Base-by-base conservation (phyloP, 2,113 vertebrate species). In the Campylomormyrus numenius region DNA sequence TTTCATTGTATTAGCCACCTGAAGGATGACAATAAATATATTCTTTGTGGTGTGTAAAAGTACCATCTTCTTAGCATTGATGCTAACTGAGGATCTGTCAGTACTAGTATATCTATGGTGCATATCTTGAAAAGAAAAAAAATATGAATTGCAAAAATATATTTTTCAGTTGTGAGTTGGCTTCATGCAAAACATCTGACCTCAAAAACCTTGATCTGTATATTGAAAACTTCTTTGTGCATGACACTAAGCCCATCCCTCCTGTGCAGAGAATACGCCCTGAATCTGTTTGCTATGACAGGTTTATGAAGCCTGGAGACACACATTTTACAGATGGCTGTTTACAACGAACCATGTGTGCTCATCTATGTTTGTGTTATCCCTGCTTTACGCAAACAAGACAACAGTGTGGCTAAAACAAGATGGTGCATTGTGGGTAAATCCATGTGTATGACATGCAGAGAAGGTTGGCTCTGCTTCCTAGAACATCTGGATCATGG, bases 401-500 rank as follows among this genome's bases (percentile, higher is more conserved):
- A 56, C 31, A 56, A 56, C 19, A 49, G 53, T 39, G 87, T 58
- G 56, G 35, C 42, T 62, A 45, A 50, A 19, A 66, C 31, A 88
- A 52, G 42, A 8, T 35, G 52, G 49, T 42, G 87, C 24, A 66
- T 62, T 46, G 85, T 35, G 42, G 52, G 84, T 35, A 88, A 62
- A 45, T 45, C 49, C 15, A 53, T 31, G 46, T 39, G 27, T 19
- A 3, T 46, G 39, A 49, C 80, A 77, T 86, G 35, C 50, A 15
- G 5, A 46, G 86, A 87, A 49, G 62, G n/a, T 87, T 87, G n/a
- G 9, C 91, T 89, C 50, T 46, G 87, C 7, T 58, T 85, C 49
- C 95, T 96, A 99, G 89, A 99, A 99, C 93, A 99, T 97, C 95
- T 99, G 98, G 95, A 99, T 99, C 97, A 99, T 99, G 0, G 97